Percentiles rank a stretch among this genome's conserved stretches.
These are phyloP conservation scores for Bhutanitis thaidina DNA, from an alignment of 2,888 invertebrate genomes.

Conservation along the genomic window DNA sequence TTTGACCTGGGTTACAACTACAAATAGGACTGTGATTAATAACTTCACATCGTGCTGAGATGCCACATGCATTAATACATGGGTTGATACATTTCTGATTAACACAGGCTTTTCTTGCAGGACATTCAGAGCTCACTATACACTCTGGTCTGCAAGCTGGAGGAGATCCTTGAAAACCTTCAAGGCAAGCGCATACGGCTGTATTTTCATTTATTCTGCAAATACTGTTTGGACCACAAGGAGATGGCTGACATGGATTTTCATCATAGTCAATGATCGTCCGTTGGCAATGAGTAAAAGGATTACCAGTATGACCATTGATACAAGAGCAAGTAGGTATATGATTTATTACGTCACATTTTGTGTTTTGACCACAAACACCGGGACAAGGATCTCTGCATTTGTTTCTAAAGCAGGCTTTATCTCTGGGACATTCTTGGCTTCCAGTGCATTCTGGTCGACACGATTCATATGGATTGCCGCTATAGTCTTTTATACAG, in stretches of 20 bases:
- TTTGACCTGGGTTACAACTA: slow-evolving; percentile 86
- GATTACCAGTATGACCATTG: slow-evolving; percentile 85
- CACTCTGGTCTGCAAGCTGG: slow-evolving; percentile 92
- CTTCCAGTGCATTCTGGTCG: slow-evolving; percentile 87
- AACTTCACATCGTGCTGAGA: slow-evolving; percentile 87
- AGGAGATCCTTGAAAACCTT: slow-evolving; percentile 88
- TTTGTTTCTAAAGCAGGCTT: slow-evolving; percentile 86
- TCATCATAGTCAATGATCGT: slow-evolving; percentile 50
- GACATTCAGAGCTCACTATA: slow-evolving; percentile 90
- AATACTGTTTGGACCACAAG: slow-evolving; percentile 89
- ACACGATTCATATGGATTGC: slow-evolving; percentile 85
- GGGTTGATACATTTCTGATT: slow-evolving; percentile 91
- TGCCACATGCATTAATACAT: slow-evolving; percentile 89
- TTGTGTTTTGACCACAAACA: slow-evolving; percentile 86
- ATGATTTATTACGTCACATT: slow-evolving; percentile 87
- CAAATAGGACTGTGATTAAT: slow-evolving; percentile 93
- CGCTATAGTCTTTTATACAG: slow-evolving; percentile 84
- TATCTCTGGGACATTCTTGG: slow-evolving; percentile 84
- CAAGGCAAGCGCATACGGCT: slow-evolving; percentile 88
- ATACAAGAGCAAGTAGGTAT: slow-evolving; percentile 86
- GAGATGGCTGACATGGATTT: slow-evolving; percentile 88
- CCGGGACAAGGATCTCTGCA: slow-evolving; percentile 88
- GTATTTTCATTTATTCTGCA: slow-evolving; percentile 88
- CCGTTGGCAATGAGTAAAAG: slow-evolving; percentile 79
- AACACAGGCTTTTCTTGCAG: slow-evolving; percentile 89